Base-by-base conservation (phyloP, 2,113 vertebrate species). In the Pagrus major region DNA sequence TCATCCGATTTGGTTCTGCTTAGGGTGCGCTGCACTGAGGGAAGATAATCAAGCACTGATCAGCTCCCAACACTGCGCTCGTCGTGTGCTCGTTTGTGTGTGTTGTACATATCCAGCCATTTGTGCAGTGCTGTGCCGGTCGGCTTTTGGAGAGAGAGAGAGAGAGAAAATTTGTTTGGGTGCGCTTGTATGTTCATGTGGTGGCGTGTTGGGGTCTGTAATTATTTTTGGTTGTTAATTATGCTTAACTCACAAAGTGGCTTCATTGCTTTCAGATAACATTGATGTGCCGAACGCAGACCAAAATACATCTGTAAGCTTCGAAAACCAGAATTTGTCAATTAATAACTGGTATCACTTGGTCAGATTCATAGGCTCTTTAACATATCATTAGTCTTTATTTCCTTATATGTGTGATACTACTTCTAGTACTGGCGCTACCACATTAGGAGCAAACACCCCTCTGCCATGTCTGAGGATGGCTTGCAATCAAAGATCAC, bases 1-100 rank as follows among this genome's bases (percentile, higher is more conserved):
- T 68, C 84, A 78, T 89, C 81, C 39, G 78, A 84, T 90, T 90
- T 88, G 81, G 70, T 87, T 92, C 80, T 87, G 88, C 86, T 88
- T 25, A 75, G 83, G 78, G 77, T 87, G 82, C 27, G 56, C 83
- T 71, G 81, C 76, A 65, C 73, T 76, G 81, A 80, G 84, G 73
- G 74, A 68, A 81, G 86, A 90, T 92, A 88, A 94, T 93, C 90
- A 91, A 92, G 87, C 64, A 10, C 49, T 91, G 88, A 92, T 92
- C 88, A 84, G 87, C 81, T 81, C 64, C 80, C 60, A 33, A 37
- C 6, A 35, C 66, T 41, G 37, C 55, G 31, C 60, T 80, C 9
- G 0, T 56, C 65, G 46, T 61, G 41, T 56, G 59, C 21, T 44
- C 15, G 0, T 25, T 5, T 74, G 11, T 54, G 39, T 77, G 52